Base-by-base conservation (phyloP, 2,113 vertebrate genomes). In the Kobus ellipsiprymnus region DNA sequence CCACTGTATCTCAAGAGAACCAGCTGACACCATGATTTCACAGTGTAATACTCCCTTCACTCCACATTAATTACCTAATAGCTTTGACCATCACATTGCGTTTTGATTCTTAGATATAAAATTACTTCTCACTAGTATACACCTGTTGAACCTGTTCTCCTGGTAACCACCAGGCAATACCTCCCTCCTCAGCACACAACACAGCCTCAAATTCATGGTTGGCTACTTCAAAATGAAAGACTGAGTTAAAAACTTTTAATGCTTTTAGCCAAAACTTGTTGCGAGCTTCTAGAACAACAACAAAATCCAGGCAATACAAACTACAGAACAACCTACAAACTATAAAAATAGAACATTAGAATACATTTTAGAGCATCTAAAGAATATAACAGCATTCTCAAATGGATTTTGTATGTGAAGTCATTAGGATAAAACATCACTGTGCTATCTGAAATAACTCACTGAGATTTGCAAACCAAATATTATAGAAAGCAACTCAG, bases 191-290 rank as follows among this genome's bases (percentile, higher is more conserved):
- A 59, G 93, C 23, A 11, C 29, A 86, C 19, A 50, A 5, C 1
- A 15, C 6, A 46, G 48, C 74, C 48, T 91, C 96, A 85, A 59
- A 91, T 85, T 78, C 67, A 86, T 9, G 54, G 48, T 16, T 15
- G 81, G 81, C 29, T 46, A 74, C 78, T 88, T 95, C 60, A 90
- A 60, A 96, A 77, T 55, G 54, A 96, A 87, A 96, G 29, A 57
- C 71, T 44, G n/a, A 48, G 14, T 67, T 59, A 85, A 95, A 95
- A 95, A 67, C 89, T n/a, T 90, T 92, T 54, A 57, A 62, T 44
- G 50, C n/a, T 84, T 92, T 95, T 93, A 78, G 71, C 25, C 50
- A 96, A 93, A 97, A 91, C 40, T 14, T 78, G 5, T 40, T 48
- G 33, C 36, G 74, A 88, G 19, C 82, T 88, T 84, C 88, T 60